Evolutionary conservation across 2,113 vertebrate species (phyloP).

Genomic region (Vanacampus margaritifer): DNA sequence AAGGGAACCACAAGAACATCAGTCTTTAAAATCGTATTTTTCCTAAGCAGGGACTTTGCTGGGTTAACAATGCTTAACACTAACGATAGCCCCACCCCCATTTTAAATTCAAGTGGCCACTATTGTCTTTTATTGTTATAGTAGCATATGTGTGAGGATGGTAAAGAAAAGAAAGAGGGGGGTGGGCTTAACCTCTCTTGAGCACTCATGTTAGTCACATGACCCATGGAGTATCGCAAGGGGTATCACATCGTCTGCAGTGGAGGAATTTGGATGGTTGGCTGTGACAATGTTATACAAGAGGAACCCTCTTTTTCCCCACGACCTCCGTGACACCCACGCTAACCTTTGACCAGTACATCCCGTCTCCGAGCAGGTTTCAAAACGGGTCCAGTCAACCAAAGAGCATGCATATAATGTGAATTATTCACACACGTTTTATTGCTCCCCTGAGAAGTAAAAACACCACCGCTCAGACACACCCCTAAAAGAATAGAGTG

Average conservation of each 20-base stretch:
- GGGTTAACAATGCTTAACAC: constrained; percentile 62
- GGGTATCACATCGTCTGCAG: constrained; percentile 25
- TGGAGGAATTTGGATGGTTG: constrained; percentile 49
- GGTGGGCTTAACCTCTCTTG: constrained; percentile 22
- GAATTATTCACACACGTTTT: constrained; percentile 50
- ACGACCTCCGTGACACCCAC: constrained; percentile 48
- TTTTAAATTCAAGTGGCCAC: constrained; percentile 62
- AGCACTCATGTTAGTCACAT: constrained; percentile 49
- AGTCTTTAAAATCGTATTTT: constrained; percentile 22
- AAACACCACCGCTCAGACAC: constrained; percentile 22
- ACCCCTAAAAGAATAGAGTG: background rate
- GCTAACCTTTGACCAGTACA: constrained; percentile 45
- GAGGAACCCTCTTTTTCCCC: constrained; percentile 44
- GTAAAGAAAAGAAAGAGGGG: constrained; percentile 24
- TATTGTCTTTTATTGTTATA: constrained; percentile 57
- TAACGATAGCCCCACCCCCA: constrained; percentile 55
- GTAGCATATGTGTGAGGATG: constrained; percentile 60
- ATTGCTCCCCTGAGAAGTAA: constrained; percentile 53
- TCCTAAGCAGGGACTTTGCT: constrained; percentile 26
- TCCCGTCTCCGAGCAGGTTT: constrained; percentile 29
- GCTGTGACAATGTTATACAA: constrained; percentile 31
- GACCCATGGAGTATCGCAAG: constrained; percentile 37
- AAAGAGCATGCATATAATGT: constrained; percentile 20
- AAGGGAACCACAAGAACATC: constrained; percentile 20
- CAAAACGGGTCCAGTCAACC: constrained; percentile 40